Evolutionary conservation across 2,888 invertebrate genomes (phyloP), one percentile per base, ranked within the genome.

Genomic region (Hirtodrosophila trivittata): DNA sequence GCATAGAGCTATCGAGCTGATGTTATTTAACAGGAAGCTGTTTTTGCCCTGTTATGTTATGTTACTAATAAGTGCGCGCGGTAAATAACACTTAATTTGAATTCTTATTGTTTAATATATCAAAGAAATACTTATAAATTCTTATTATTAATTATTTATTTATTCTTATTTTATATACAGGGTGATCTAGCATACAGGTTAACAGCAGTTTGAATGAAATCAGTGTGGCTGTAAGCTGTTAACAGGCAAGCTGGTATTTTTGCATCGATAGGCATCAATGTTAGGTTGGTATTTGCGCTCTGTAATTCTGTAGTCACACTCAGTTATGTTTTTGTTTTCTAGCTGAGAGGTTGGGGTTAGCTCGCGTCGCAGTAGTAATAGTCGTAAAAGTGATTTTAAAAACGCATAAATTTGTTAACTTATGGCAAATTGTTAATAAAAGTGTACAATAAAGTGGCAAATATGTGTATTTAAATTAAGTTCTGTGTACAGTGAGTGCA

Each of bases 311-410:
- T 60, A 26, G 56, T 4, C 66, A 70, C 54, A 72, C 54, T 77
- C 25, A 66, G 66, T 78, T 64, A 47, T 77, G 80, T 83, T 77
- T 77, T 80, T 64, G 64, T 77, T 83, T 83, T 67, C 56, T 37
- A 30, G 37, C 1, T 32, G 47, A 37, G 1, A 25, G 65, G 52
- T 55, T 13, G n/a, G 9, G 12, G 47, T 1, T 6, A 21, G 46
- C n/a, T 41, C 32, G 57, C 57, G 55, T 54, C 65, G 70, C 52
- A 3, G 18, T 21, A 21, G 18, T 21, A 21, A 21, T 21, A 38
- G 7, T 43, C 13, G 5, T 9, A 8, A 37, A 55, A 35, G 10
- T 35, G 18, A 28, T 45, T 38, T 56, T 2, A 56, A 50, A 70
- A 64, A 35, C 41, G 30, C 52, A 65, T 51, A 57, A 62, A 64